A percentile compares a stretch with the other conserved stretches of the same genome.
Evolutionary conservation across 2,797 vertebrate genomes (phyloP).

Genomic region (Sparus aurata): DNA sequence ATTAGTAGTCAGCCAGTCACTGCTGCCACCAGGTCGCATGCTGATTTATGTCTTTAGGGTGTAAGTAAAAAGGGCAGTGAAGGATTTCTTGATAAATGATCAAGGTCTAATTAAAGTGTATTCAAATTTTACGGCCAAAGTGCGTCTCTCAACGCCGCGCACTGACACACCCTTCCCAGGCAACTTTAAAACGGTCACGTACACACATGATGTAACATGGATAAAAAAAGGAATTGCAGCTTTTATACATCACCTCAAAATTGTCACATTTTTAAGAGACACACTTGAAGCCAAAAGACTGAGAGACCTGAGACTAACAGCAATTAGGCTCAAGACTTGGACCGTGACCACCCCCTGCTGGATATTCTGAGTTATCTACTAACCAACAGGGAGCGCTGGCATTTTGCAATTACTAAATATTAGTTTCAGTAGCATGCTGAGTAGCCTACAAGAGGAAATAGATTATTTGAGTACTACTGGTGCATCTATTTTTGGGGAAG

Average conservation of each 20-base stretch:
- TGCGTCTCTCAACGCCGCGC: background rate
- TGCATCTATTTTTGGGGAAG: no score
- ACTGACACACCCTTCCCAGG: background rate
- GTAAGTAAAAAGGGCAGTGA: background rate
- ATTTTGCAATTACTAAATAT: background rate
- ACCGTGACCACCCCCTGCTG: slow-evolving; percentile 55
- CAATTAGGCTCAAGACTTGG: slow-evolving; percentile 1
- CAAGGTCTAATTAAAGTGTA: background rate
- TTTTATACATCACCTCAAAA: background rate
- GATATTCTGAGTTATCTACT: slow-evolving; percentile 12
- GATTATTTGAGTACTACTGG: background rate
- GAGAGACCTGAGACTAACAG: background rate
- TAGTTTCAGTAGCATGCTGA: background rate
- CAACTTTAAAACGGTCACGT: background rate
- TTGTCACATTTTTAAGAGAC: background rate
- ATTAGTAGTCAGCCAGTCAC: slow-evolving; percentile 17
- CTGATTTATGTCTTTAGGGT: slow-evolving; percentile 13
- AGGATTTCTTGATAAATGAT: slow-evolving; percentile 10
- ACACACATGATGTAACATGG: background rate
- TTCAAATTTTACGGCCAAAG: background rate
- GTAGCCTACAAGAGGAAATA: background rate
- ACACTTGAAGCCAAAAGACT: background rate
- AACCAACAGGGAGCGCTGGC: background rate
- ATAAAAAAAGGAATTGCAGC: background rate
- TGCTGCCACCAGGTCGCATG: background rate